Conservation (phyloP, 2,888 invertebrate species). For the Antheraea yamamai region DNA sequence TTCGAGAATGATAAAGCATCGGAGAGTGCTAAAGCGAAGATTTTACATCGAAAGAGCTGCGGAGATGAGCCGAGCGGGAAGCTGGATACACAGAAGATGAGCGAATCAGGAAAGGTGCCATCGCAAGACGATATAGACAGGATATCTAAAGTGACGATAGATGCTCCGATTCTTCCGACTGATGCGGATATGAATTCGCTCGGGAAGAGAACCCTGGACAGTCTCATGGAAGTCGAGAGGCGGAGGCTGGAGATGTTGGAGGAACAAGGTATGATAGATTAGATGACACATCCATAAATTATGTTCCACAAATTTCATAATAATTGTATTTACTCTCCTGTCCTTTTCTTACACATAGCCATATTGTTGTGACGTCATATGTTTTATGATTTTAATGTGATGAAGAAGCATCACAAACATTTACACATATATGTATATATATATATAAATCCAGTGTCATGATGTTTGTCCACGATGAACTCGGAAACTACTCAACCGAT, state of each 20-base stretch:
- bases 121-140: slow-evolving; percentile 94
- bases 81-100: slow-evolving; percentile 59
- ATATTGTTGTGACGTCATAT: too few relatives aligned
- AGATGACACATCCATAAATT: neutral
- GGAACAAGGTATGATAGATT: slow-evolving; percentile 88
- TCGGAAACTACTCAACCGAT: too few relatives aligned
- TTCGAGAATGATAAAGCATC: slow-evolving; percentile 34
- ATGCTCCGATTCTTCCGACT: slow-evolving; percentile 88
- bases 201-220: slow-evolving; percentile 91
- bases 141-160: slow-evolving; percentile 93
- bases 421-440: too few relatives aligned
- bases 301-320: too few relatives aligned
- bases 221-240: slow-evolving; percentile 93
- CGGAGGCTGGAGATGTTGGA: slow-evolving; percentile 93
- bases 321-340: too few relatives aligned
- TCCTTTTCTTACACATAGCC: too few relatives aligned
- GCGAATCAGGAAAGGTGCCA: slow-evolving; percentile 80
- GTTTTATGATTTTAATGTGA: too few relatives aligned
- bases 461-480: too few relatives aligned
- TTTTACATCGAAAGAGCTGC: slow-evolving; percentile 72
- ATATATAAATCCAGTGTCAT: too few relatives aligned
- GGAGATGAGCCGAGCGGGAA: slow-evolving; percentile 71
- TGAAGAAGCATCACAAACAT: too few relatives aligned
- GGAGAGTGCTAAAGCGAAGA: slow-evolving; percentile 35
- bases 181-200: slow-evolving; percentile 85